Conservation (phyloP, 2,113 vertebrate species). For the Thunnus maccoyii region DNA sequence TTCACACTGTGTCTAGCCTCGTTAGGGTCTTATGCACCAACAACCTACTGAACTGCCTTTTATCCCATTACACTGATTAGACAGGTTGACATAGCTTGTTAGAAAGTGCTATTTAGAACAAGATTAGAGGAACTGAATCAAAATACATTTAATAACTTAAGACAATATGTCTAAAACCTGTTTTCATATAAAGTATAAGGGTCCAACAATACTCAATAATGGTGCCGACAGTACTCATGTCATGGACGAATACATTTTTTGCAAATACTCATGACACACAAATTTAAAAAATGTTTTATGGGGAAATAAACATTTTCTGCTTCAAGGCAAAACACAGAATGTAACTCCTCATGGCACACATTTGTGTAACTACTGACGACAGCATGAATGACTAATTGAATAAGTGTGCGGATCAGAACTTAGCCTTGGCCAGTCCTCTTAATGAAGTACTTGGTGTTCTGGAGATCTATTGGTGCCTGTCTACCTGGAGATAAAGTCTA, state of each 20-base stretch:
- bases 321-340: neutral
- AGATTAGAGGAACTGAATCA: neutral
- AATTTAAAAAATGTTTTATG: neutral
- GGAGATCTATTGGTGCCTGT: neutral
- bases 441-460: neutral
- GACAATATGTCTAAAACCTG: neutral
- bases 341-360: neutral
- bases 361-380: conserved; percentile 2
- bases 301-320: too few relatives aligned
- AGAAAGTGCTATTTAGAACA: neutral
- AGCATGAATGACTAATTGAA: neutral
- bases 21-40: neutral
- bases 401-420: neutral
- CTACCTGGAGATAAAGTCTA: neutral
- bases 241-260: too few relatives aligned
- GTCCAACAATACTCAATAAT: too few relatives aligned
- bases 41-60: neutral
- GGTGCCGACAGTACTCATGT: too few relatives aligned
- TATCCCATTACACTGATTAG: neutral
- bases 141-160: neutral
- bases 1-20: neutral
- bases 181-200: too few relatives aligned
- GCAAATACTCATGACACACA: neutral
- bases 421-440: neutral
- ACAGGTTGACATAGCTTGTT: neutral